Evolutionary conservation across 1,140 invertebrate genomes (phyloP).

Genomic region (Orussus abietinus): DNA sequence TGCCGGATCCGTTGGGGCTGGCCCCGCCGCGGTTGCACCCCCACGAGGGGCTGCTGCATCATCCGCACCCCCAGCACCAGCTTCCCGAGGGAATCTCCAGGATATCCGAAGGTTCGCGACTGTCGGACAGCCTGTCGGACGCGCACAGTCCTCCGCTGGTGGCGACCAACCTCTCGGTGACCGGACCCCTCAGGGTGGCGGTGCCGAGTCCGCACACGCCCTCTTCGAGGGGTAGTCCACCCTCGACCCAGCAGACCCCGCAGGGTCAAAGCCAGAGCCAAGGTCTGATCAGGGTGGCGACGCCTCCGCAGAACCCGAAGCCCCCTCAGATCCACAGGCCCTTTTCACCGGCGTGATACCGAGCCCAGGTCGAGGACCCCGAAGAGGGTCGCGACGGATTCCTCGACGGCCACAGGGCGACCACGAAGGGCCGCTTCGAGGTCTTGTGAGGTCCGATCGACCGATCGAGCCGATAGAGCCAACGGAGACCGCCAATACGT

Average conservation of each 20-base stretch:
- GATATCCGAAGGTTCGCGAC: constrained; percentile 46
- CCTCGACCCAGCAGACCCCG: constrained; percentile 27
- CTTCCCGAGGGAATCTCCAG: constrained; percentile 47
- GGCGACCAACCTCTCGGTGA: constrained; percentile 49
- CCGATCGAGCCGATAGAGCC: no score
- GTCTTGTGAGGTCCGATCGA: constrained; percentile 17
- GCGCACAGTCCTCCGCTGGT: constrained; percentile 50
- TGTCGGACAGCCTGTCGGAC: constrained; percentile 48
- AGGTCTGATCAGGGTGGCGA: constrained; percentile 43
- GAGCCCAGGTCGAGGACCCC: constrained; percentile 13
- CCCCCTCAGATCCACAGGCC: constrained; percentile 50
- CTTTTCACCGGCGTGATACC: constrained; percentile 52
- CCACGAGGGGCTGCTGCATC: constrained; percentile 42
- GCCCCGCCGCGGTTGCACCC: constrained; percentile 42
- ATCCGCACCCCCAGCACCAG: constrained; percentile 41
- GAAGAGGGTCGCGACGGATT: background rate
- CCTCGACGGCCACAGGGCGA: background rate
- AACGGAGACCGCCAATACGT: no score
- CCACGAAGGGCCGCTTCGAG: constrained; percentile 14
- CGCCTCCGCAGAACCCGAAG: constrained; percentile 43
- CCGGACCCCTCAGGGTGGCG: constrained; percentile 46
- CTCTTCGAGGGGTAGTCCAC: constrained; percentile 48
- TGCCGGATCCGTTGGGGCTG: constrained; percentile 44
- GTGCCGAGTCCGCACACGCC: constrained; percentile 52
- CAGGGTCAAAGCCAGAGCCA: constrained; percentile 32